Conservation (phyloP, 2,888 invertebrate genomes). For the Temnothorax rugatulus region DNA sequence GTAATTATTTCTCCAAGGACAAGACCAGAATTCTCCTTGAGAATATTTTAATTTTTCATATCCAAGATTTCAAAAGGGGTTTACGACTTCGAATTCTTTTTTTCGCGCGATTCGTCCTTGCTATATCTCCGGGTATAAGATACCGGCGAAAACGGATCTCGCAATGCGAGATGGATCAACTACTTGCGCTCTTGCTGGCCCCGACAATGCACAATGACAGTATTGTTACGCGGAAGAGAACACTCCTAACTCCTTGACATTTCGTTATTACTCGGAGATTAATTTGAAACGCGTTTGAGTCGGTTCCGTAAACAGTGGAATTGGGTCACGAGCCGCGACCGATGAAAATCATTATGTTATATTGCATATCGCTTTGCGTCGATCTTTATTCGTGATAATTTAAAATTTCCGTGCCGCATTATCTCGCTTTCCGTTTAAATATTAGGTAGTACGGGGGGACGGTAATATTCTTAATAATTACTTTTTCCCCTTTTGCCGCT, state of each 20-base stretch:
- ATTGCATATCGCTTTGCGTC: conserved; percentile 60
- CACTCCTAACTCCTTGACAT: conserved; percentile 69
- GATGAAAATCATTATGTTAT: conserved; percentile 73
- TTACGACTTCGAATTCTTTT: background rate
- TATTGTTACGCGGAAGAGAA: conserved; percentile 44
- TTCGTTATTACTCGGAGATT: conserved; percentile 75
- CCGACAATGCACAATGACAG: conserved; percentile 58
- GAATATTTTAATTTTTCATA: background rate
- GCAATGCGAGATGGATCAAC: conserved; percentile 37
- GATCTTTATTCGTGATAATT: conserved; percentile 69
- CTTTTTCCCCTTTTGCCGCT: background rate
- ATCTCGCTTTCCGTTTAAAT: conserved; percentile 30
- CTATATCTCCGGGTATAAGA: background rate
- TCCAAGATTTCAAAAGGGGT: background rate
- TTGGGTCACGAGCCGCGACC: conserved; percentile 75
- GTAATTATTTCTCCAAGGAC: background rate
- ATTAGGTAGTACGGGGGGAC: background rate
- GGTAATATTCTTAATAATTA: conserved; percentile 8
- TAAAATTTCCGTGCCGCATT: conserved; percentile 76
- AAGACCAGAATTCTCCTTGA: background rate
- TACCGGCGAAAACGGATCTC: background rate
- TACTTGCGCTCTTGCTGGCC: conserved; percentile 21
- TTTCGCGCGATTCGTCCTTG: background rate
- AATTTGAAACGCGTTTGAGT: conserved; percentile 77
- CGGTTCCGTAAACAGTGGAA: conserved; percentile 67